Evolutionary conservation across 92 coral and sea anemone genomes (phyloP).

Genomic region (Micromussa lordhowensis): DNA sequence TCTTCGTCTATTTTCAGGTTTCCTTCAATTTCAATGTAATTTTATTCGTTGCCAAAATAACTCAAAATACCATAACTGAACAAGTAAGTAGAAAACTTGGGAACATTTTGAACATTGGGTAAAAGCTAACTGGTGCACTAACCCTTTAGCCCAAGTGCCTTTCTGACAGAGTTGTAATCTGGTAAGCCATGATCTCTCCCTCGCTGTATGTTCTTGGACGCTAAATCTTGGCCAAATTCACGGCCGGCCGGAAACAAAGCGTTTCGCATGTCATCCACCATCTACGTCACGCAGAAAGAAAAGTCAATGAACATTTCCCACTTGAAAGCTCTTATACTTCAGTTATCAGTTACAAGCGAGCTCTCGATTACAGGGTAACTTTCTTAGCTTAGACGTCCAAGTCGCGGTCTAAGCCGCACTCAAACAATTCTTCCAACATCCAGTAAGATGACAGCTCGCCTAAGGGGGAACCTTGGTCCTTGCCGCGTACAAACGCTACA

Average conservation of each 20-base stretch:
- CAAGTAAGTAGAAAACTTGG: not conserved
- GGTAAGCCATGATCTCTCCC: conserved; percentile 94
- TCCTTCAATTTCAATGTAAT: too few relatives aligned
- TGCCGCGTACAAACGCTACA: too few relatives aligned
- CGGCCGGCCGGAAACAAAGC: conserved; percentile 86
- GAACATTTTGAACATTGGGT: not conserved
- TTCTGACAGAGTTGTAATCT: conserved; percentile 84
- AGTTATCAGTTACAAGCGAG: not conserved
- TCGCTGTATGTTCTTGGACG: conserved; percentile 91
- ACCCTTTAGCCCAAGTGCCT: conserved; percentile 61
- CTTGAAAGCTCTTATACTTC: not conserved
- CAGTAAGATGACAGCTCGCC: not conserved
- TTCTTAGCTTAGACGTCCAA: not conserved
- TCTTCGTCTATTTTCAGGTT: too few relatives aligned
- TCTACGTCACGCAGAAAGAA: conserved; percentile 66
- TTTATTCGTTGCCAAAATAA: too few relatives aligned
- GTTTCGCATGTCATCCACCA: conserved; percentile 86
- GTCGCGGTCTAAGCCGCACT: not conserved
- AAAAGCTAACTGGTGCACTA: not conserved
- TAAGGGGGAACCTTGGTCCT: too few relatives aligned
- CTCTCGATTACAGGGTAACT: not conserved
- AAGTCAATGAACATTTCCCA: conserved; percentile 34
- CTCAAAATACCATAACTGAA: too few relatives aligned
- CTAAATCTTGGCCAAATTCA: conserved; percentile 79
- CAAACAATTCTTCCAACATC: not conserved